These are phyloP conservation scores for Malacoctenus gilli DNA, from an alignment of 2,797 vertebrate species.

Conservation along the genomic window DNA sequence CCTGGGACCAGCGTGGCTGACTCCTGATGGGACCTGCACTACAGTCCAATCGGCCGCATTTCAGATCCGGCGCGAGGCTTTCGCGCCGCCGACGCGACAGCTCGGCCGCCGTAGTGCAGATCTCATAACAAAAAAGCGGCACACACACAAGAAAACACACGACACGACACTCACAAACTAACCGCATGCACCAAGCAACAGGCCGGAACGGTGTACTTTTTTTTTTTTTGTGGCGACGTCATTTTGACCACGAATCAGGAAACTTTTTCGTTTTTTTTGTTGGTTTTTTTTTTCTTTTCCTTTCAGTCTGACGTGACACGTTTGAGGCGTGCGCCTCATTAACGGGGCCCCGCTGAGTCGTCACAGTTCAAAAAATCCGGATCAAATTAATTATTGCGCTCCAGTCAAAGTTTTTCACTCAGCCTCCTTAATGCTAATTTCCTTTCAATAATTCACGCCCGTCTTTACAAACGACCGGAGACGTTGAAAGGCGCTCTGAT, in stretches of 20 bases:
- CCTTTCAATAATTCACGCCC: conserved; percentile 18
- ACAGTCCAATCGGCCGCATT: conserved; percentile 39
- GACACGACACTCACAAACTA: conserved; percentile 31
- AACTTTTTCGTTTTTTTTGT: neutral
- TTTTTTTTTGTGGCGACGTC: no score
- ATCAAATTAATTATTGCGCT: conserved; percentile 29
- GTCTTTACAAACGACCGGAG: conserved; percentile 22
- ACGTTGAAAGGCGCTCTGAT: conserved; percentile 20
- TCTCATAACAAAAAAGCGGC: conserved; percentile 45
- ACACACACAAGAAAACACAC: conserved; percentile 48
- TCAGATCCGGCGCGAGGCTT: neutral
- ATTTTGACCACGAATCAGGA: no score
- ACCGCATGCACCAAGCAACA: conserved; percentile 63
- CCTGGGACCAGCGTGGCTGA: conserved; percentile 51
- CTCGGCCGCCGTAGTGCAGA: conserved; percentile 64
- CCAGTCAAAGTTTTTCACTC: conserved; percentile 23
- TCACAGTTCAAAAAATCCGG: conserved; percentile 32
- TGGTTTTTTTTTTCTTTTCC: no score
- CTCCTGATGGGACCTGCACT: conserved; percentile 67
- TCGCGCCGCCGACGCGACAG: conserved; percentile 9
- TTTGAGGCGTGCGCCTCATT: conserved; percentile 29
- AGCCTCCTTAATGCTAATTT: conserved; percentile 17
- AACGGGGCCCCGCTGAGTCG: conserved; percentile 21
- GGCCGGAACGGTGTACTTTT: no score
- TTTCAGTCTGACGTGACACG: conserved; percentile 11